A percentile compares a stretch with the other conserved stretches of the same genome.
These are phyloP conservation scores for Neopelma chrysocephalum DNA, from an alignment of 2,797 vertebrate genomes.

Conservation along the genomic window DNA sequence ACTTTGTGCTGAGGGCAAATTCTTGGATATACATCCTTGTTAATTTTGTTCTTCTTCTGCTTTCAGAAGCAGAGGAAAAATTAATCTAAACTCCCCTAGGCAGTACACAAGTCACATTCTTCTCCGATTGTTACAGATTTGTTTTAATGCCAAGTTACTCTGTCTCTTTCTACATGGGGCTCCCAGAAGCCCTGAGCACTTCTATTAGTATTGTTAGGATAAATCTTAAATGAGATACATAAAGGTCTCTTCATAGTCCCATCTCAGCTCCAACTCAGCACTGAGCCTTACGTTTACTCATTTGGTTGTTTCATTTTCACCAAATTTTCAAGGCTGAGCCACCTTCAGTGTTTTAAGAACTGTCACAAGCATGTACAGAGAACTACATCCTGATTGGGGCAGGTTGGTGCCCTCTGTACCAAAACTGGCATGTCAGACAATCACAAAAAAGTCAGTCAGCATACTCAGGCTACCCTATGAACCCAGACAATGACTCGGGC, in stretches of 20 bases:
- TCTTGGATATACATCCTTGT: not conserved
- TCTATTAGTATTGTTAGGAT: not conserved
- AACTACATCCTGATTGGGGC: not conserved
- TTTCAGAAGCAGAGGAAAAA: conserved; percentile 1
- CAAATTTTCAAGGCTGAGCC: not conserved
- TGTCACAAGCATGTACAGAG: rapidly evolving
- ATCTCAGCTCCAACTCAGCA: not conserved
- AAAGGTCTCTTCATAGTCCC: not conserved
- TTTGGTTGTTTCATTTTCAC: not conserved
- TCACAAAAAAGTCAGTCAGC: not conserved
- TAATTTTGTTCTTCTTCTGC: not conserved
- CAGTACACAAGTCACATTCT: not conserved
- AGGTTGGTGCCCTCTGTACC: not conserved
- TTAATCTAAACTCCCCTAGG: not conserved
- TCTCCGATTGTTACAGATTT: not conserved
- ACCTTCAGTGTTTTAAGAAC: not conserved
- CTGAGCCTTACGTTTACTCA: not conserved
- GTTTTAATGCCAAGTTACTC: not conserved
- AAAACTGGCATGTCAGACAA: not conserved
- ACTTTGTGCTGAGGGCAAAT: not conserved
- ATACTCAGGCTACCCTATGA: not conserved
- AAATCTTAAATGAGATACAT: not conserved
- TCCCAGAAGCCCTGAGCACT: not conserved
- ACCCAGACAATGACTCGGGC: not conserved
- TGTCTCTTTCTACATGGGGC: not conserved